These are phyloP conservation scores for Tenebrosternarchus preto DNA, from an alignment of 2,113 vertebrate genomes.

Conservation along the genomic window DNA sequence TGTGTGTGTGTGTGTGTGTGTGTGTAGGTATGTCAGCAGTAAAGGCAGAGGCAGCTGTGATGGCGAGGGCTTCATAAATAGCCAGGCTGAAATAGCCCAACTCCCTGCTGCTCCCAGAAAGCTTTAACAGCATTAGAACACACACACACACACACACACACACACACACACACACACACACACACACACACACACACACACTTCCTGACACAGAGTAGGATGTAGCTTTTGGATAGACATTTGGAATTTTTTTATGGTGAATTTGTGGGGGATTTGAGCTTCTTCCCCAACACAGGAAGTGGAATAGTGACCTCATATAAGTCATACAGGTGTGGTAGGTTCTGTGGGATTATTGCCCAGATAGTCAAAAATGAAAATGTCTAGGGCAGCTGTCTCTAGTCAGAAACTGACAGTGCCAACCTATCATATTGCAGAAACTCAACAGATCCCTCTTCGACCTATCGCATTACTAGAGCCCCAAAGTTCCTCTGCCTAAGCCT, in stretches of 20 bases:
- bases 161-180: slow-evolving; percentile 44
- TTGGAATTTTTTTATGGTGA: not conserved
- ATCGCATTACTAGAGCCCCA: slow-evolving; percentile 47
- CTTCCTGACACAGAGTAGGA: not conserved
- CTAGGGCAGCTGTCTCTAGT: slow-evolving; percentile 47
- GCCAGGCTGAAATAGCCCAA: slow-evolving; percentile 51
- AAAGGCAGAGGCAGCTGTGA: slow-evolving; percentile 43
- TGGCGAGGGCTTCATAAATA: slow-evolving; percentile 51
- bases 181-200: slow-evolving; percentile 38
- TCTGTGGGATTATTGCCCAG: slow-evolving; percentile 27
- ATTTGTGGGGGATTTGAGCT: not conserved
- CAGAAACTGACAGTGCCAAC: slow-evolving; percentile 41
- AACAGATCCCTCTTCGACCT: slow-evolving; percentile 23
- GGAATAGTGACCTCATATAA: slow-evolving; percentile 9
- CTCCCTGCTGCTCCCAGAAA: slow-evolving; percentile 48
- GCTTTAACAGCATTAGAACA: slow-evolving; percentile 38
- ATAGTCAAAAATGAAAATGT: slow-evolving; percentile 37
- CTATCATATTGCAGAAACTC: slow-evolving; percentile 48
- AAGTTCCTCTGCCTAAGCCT: slow-evolving; percentile 35
- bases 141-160: slow-evolving; percentile 44
- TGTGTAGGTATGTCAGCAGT: slow-evolving; percentile 21
- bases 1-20: slow-evolving; percentile 11
- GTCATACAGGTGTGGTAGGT: slow-evolving; percentile 15
- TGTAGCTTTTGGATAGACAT: not conserved
- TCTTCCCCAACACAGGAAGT: slow-evolving; percentile 28